These are phyloP conservation scores for Chaenodraco wilsoni DNA, from an alignment of 2,797 vertebrate species.

Conservation along the genomic window DNA sequence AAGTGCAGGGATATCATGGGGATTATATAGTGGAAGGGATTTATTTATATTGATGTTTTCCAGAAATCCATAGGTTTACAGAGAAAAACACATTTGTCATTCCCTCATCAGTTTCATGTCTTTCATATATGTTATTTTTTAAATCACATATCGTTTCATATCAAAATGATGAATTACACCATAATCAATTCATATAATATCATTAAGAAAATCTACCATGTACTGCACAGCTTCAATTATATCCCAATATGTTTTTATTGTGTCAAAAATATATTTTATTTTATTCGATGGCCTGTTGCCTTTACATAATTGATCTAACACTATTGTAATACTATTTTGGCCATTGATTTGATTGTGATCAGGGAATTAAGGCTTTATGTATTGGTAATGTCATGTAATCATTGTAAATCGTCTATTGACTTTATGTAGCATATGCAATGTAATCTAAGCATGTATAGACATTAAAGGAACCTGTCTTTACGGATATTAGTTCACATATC, in stretches of 20 bases:
- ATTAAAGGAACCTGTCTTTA: not conserved
- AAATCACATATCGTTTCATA: not conserved
- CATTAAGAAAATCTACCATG: not conserved
- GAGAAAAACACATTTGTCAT: conserved; percentile 1
- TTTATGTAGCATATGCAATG: not conserved
- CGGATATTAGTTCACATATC: not conserved
- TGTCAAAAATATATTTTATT: not conserved
- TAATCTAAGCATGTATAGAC: not conserved
- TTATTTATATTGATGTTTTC: conserved; percentile 18
- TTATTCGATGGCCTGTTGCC: not conserved
- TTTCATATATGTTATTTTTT: not conserved
- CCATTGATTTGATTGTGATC: no score
- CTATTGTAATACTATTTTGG: not conserved
- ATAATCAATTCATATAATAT: not conserved
- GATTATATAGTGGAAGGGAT: conserved; percentile 24
- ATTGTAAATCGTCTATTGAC: not conserved
- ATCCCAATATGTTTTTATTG: not conserved
- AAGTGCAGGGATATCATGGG: conserved; percentile 3
- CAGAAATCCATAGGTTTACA: conserved; percentile 1
- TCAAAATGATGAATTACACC: not conserved
- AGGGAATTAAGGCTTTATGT: no score
- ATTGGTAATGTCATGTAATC: not conserved
- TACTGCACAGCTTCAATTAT: not conserved
- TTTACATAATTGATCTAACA: not conserved
- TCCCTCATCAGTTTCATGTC: not conserved